These are phyloP conservation scores for Erpornis zantholeuca DNA, from an alignment of 2,113 vertebrate species.

Conservation along the genomic window DNA sequence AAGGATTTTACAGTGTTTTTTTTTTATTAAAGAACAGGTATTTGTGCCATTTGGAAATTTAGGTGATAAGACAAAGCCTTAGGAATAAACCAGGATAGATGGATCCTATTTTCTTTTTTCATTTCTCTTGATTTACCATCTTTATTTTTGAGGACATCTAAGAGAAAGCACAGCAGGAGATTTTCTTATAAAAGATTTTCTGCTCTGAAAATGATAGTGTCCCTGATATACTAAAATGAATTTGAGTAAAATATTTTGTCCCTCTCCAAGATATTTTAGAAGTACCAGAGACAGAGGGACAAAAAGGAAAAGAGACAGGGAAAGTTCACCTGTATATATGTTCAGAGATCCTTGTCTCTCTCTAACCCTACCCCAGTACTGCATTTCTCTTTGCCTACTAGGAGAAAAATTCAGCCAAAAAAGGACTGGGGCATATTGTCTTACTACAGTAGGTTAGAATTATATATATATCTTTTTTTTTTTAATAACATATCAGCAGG, in stretches of 20 bases:
- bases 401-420: not conserved
- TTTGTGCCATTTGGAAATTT: not conserved
- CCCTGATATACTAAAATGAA: not conserved
- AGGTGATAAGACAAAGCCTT: not conserved
- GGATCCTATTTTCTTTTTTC: not conserved
- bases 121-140: not conserved
- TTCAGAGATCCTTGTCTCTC: not conserved
- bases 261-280: not conserved
- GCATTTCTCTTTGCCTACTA: not conserved
- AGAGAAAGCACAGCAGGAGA: conserved; percentile 22
- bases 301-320: not conserved
- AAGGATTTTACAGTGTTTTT: not conserved
- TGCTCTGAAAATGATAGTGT: not conserved
- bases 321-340: not conserved
- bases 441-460: not conserved
- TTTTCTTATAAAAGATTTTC: conserved; percentile 2
- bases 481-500: not conserved
- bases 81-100: not conserved
- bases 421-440: not conserved
- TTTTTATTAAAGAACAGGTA: not conserved
- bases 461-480: not conserved
- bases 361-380: not conserved
- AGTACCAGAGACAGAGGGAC: not conserved
- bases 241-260: not conserved
- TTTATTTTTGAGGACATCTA: conserved; percentile 16